A percentile compares a stretch with the other conserved stretches of the same genome.
Conservation (phyloP, 2,113 vertebrate genomes). For the Caranx melampygus region DNA sequence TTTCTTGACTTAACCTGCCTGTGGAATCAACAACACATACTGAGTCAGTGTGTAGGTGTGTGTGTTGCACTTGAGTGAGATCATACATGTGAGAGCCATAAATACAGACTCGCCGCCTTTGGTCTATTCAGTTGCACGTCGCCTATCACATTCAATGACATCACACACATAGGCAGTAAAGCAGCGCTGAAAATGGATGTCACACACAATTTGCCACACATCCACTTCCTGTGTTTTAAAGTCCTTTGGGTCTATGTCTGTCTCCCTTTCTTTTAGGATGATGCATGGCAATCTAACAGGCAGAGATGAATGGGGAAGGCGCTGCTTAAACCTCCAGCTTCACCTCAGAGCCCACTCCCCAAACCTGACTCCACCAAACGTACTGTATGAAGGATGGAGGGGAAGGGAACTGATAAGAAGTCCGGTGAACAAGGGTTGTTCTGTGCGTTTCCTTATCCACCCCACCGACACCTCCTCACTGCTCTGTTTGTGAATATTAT, state of each 20-base stretch:
- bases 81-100: slow-evolving; percentile 57
- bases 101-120: slow-evolving; percentile 29
- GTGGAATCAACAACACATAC: slow-evolving; percentile 62
- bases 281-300: slow-evolving; percentile 29
- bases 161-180: slow-evolving; percentile 21
- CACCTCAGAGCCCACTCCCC: slow-evolving; percentile 42
- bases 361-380: not conserved
- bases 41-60: slow-evolving; percentile 39
- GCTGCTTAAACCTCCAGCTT: slow-evolving; percentile 30
- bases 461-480: slow-evolving; percentile 23
- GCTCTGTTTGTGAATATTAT: slow-evolving; percentile 50
- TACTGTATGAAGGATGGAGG: slow-evolving; percentile 54
- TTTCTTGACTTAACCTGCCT: slow-evolving; percentile 58
- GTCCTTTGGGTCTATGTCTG: not conserved
- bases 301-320: slow-evolving; percentile 29
- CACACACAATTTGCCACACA: slow-evolving; percentile 27
- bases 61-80: slow-evolving; percentile 34
- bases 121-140: slow-evolving; percentile 16
- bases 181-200: slow-evolving; percentile 39
- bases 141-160: slow-evolving; percentile 32
- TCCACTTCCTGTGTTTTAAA: slow-evolving; percentile 12
- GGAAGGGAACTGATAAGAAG: slow-evolving; percentile 62
- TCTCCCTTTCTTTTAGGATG: slow-evolving; percentile 14
- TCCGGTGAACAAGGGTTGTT: slow-evolving; percentile 35
- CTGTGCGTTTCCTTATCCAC: slow-evolving; percentile 29